Conservation (phyloP, 2,888 invertebrate genomes). For the Heterodera filipjevi region DNA sequence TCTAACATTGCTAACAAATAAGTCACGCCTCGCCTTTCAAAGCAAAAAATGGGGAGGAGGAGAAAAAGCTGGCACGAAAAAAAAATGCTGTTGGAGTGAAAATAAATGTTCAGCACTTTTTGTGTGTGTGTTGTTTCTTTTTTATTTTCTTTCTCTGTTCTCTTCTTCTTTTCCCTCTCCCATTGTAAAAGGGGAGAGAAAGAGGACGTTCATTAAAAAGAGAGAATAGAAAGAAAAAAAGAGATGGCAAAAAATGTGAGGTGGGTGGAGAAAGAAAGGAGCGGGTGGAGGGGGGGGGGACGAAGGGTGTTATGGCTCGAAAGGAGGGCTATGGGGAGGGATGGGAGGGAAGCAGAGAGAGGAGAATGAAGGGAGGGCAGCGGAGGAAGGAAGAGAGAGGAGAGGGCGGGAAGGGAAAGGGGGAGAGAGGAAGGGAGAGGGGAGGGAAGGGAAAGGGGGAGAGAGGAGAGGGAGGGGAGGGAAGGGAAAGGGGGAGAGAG, state of each 20-base stretch:
- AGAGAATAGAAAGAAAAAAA: background rate
- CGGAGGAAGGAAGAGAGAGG: background rate
- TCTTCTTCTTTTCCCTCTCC: background rate
- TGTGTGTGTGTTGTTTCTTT: background rate
- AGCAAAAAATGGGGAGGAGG: background rate
- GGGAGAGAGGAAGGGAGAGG: background rate
- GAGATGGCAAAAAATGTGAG: conserved; percentile 5
- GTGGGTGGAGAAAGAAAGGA: too few relatives aligned
- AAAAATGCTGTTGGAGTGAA: too few relatives aligned
- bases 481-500: background rate
- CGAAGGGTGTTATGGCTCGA: background rate
- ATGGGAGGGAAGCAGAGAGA: background rate
- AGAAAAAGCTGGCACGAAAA: conserved; percentile 14
- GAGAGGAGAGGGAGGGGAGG: background rate
- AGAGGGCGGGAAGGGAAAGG: background rate
- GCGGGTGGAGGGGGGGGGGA: background rate
- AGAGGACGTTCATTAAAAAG: background rate
- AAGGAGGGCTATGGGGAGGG: background rate
- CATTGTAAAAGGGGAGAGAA: background rate
- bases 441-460: background rate
- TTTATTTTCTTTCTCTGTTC: background rate
- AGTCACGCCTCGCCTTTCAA: background rate
- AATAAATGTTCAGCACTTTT: background rate
- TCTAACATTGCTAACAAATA: background rate
- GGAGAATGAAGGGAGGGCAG: background rate